Evolutionary conservation across 2,113 vertebrate species (phyloP).

Genomic region (Gambusia holbrooki): DNA sequence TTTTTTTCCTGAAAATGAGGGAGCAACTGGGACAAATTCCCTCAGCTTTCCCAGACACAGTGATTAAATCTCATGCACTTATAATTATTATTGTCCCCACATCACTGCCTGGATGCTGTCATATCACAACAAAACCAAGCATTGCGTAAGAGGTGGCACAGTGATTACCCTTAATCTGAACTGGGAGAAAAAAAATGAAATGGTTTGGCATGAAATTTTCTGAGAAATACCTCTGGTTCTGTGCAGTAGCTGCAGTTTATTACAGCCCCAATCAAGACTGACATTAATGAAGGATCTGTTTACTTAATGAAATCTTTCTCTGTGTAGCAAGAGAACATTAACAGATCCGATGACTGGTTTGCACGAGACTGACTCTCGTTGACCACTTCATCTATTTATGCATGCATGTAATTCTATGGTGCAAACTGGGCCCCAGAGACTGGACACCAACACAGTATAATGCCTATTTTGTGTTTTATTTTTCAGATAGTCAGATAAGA

Average conservation of each 20-base stretch:
- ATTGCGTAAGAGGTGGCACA: constrained; percentile 56
- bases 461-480: constrained; percentile 54
- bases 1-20: constrained; percentile 30
- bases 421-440: constrained; percentile 38
- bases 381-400: constrained; percentile 19
- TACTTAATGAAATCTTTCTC: constrained; percentile 4
- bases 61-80: constrained; percentile 74
- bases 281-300: constrained; percentile 3
- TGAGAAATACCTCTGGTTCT: constrained; percentile 9
- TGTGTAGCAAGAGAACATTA: background rate
- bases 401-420: constrained; percentile 13
- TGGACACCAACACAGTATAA: constrained; percentile 49
- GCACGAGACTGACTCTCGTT: constrained; percentile 35
- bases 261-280: constrained; percentile 15
- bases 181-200: constrained; percentile 44
- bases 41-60: constrained; percentile 47
- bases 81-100: constrained; percentile 66
- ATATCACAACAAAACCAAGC: constrained; percentile 54
- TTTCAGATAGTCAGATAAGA: constrained; percentile 51
- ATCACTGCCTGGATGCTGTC: constrained; percentile 40
- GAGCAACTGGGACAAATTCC: constrained; percentile 44
- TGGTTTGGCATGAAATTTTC: constrained; percentile 42
- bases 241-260: constrained; percentile 17
- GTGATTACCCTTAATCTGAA: constrained; percentile 55
- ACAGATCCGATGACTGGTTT: constrained; percentile 19